Evolutionary conservation across 2,797 vertebrate genomes (phyloP).

Genomic region (Pseudochromis fuscus): DNA sequence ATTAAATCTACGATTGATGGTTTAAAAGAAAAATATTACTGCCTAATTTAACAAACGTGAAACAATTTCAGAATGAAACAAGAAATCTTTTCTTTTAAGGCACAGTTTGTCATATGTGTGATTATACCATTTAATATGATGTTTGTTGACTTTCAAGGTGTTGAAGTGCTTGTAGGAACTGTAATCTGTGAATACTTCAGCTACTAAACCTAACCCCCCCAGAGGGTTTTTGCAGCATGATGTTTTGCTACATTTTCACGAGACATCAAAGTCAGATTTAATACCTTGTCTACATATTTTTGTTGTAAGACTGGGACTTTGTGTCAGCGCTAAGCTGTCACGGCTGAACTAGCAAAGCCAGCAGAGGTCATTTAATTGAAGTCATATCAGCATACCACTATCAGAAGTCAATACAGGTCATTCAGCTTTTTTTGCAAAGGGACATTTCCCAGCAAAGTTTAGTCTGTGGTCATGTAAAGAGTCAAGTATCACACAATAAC

Average conservation of each 20-base stretch:
- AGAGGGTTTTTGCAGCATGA: neutral
- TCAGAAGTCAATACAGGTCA: neutral
- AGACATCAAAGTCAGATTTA: constrained; percentile 1
- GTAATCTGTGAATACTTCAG: neutral
- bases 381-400: neutral
- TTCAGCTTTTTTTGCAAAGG: neutral
- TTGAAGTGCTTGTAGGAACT: neutral
- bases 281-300: neutral
- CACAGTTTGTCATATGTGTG: constrained; percentile 41
- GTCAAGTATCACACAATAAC: too few relatives aligned
- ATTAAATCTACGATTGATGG: neutral
- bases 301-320: neutral
- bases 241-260: neutral
- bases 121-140: constrained; percentile 4
- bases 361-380: neutral
- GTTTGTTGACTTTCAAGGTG: constrained; percentile 16
- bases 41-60: constrained; percentile 3
- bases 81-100: constrained; percentile 39
- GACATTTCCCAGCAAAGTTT: neutral
- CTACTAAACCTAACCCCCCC: neutral
- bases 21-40: neutral
- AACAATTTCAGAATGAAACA: constrained; percentile 8
- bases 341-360: neutral
- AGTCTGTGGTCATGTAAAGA: neutral
- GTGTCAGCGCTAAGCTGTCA: neutral